phyloP scores from a whole-genome alignment of 2,888 invertebrate species.

The Leucophenga maculata region DNA sequence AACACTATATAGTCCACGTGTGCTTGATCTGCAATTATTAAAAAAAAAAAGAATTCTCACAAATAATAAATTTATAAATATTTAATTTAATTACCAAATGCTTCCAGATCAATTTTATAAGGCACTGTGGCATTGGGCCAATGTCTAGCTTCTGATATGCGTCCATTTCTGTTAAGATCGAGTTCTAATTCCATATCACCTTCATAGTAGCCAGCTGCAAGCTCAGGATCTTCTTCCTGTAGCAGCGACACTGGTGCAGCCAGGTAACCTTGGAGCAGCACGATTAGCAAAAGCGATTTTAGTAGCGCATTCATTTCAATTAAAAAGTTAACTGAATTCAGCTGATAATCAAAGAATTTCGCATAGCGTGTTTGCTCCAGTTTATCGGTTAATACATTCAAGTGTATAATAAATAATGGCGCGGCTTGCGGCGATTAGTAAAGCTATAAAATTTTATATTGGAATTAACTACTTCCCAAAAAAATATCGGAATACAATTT shows the following conservation, averaged over 20 bases:
- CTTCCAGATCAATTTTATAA: slow-evolving; percentile 70
- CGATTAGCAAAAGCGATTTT: neutral
- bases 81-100: slow-evolving; percentile 45
- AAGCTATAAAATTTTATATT: too few relatives aligned
- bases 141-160: slow-evolving; percentile 73
- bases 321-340: neutral
- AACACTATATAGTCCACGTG: slow-evolving; percentile 77
- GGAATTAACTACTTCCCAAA: too few relatives aligned
- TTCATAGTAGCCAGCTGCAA: slow-evolving; percentile 81
- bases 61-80: neutral
- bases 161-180: slow-evolving; percentile 74
- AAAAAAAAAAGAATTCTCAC: neutral
- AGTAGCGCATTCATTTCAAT: neutral
- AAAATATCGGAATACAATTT: too few relatives aligned
- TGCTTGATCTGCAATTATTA: slow-evolving; percentile 54
- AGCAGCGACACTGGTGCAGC: neutral
- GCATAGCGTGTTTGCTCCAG: too few relatives aligned
- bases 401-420: neutral
- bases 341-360: too few relatives aligned
- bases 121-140: slow-evolving; percentile 81
- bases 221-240: slow-evolving; percentile 77
- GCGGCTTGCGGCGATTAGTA: neutral
- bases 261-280: neutral
- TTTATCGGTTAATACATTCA: neutral
- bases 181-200: slow-evolving; percentile 81